Evolutionary conservation across 2,888 invertebrate genomes (phyloP).

Genomic region (Synanthedon formicaeformis): DNA sequence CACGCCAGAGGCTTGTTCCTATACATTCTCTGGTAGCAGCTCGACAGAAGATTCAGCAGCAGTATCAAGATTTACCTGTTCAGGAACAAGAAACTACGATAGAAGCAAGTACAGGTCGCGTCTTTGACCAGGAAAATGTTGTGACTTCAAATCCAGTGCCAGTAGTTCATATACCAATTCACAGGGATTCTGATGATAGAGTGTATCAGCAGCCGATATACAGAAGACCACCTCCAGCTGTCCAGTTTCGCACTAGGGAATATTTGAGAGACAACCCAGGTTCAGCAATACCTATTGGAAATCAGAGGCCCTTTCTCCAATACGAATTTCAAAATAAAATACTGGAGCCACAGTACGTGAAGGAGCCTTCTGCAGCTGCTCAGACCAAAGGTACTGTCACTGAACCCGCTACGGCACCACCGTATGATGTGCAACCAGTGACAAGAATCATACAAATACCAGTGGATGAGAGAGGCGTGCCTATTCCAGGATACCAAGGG

Average conservation of each 20-base stretch:
- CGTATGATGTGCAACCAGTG: slow-evolving; percentile 46
- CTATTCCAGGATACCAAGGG: slow-evolving; percentile 50
- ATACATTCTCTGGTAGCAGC: slow-evolving; percentile 62
- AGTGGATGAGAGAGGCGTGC: slow-evolving; percentile 58
- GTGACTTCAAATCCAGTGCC: slow-evolving; percentile 68
- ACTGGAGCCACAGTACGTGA: slow-evolving; percentile 55
- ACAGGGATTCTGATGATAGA: slow-evolving; percentile 45
- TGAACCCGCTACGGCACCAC: slow-evolving; percentile 39
- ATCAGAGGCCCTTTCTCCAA: slow-evolving; percentile 62
- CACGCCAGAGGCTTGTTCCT: slow-evolving; percentile 68
- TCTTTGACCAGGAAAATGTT: slow-evolving; percentile 55
- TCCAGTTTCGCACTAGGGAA: slow-evolving; percentile 59
- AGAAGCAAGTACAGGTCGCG: slow-evolving; percentile 66
- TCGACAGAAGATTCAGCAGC: slow-evolving; percentile 58
- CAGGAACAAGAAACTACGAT: slow-evolving; percentile 57
- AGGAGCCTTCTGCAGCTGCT: slow-evolving; percentile 29
- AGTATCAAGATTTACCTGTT: slow-evolving; percentile 42
- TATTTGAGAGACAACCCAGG: slow-evolving; percentile 64
- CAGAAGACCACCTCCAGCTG: slow-evolving; percentile 35
- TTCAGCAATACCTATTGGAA: slow-evolving; percentile 58
- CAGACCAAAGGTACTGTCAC: slow-evolving; percentile 33
- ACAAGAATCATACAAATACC: slow-evolving; percentile 56
- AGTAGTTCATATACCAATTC: slow-evolving; percentile 64
- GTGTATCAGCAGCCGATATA: slow-evolving; percentile 52
- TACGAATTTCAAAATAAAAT: slow-evolving; percentile 60